Base-by-base conservation (phyloP, 1,140 invertebrate species). In the Megathymus violae region DNA sequence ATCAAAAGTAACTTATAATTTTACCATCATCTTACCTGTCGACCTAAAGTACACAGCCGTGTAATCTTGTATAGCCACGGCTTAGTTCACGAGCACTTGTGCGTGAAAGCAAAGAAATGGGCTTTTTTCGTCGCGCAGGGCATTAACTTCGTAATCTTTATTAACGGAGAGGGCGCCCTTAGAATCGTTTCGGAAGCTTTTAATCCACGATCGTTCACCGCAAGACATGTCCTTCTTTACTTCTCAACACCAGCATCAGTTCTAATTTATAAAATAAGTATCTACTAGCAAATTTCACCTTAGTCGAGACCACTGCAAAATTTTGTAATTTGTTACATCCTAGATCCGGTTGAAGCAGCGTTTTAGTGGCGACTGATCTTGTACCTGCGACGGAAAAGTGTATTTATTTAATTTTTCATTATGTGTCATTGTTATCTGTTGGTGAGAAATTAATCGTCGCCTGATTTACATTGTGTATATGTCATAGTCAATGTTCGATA, bases 61-160 rank as follows among this genome's bases (percentile, higher is more conserved):
- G 38, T 56, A 56, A 56, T 52, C 4, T 31, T 31, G 34, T 52
- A 40, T 43, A 43, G 27, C 27, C 51, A 54, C 25, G 52, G 10
- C 38, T 56, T 56, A 54, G 51, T 40, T 15, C 38, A 25, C 22
- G 17, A 44, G 52, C 46, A 59, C 14, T 17, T 54, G 59, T 69
- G 36, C 52, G 62, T 48, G 56, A 47, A 58, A 51, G 47, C 31
- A 47, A 64, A 64, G 54, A 72, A 68, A 69, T 61, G 62, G 63
- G 62, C 27, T 60, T 56, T 62, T 61, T 61, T 52, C 51, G 51
- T 66, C 22, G 58, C 59, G 59, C 62, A 36, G 47, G 48, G 59
- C 48, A 68, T 71, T 74, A 71, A 63, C 71, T 63, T 47, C 46
- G 64, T 74, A 74, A 74, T 74, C 71, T 71, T 74, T 74, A 74